Evolutionary conservation across 2,113 vertebrate species (phyloP).

Genomic region (Neotoma lepida): DNA sequence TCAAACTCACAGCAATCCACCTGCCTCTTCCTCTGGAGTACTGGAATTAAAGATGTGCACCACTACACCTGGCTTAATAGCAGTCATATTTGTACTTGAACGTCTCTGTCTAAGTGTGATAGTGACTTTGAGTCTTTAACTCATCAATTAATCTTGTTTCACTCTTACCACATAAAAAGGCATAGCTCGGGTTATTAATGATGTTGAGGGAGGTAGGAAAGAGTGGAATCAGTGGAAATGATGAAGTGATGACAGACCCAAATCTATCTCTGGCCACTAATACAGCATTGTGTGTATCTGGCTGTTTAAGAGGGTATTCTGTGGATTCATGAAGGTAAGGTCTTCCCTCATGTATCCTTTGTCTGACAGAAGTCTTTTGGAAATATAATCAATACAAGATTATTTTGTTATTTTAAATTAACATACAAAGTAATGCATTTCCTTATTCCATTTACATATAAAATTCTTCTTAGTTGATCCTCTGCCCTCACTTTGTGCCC

Average conservation of each 20-base stretch:
- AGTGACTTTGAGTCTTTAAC: conserved; percentile 16
- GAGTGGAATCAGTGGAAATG: not conserved
- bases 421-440: not conserved
- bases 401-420: not conserved
- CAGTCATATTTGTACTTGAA: not conserved
- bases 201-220: not conserved
- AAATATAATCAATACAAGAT: not conserved
- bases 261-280: not conserved
- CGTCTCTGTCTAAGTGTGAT: not conserved
- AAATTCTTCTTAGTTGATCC: not conserved
- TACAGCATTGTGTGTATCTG: not conserved
- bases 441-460: not conserved
- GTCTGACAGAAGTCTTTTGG: not conserved
- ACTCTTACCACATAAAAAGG: not conserved
- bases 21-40: not conserved
- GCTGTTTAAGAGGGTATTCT: not conserved
- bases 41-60: not conserved
- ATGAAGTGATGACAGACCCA: not conserved
- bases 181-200: not conserved
- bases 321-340: not conserved
- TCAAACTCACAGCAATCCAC: not conserved
- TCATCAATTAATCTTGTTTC: not conserved
- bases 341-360: not conserved
- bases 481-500: too few species aligned
- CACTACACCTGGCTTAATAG: not conserved